Base-by-base conservation (phyloP, 2,797 vertebrate genomes). In the Rhincodon typus region DNA sequence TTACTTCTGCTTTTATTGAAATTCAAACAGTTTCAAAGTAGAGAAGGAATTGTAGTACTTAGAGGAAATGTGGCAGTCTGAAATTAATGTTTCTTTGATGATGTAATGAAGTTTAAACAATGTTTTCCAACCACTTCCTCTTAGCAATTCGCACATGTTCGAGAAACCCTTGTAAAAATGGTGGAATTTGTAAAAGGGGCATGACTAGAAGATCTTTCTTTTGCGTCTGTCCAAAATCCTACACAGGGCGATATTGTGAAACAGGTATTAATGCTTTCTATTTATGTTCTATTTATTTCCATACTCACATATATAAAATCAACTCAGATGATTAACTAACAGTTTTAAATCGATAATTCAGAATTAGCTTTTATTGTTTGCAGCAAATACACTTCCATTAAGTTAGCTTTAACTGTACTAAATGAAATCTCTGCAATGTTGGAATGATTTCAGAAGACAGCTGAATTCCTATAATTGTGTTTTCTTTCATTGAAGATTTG, bases 131-230 rank as follows among this genome's bases (percentile, higher is more conserved):
- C 2, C 42, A 34, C 77, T 27, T 53, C 30, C 50, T 95, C 70
- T 77, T 34, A 95, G 94, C 42, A 53, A 72, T 77, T 50, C 17
- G 2, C 46, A 34, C 46, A 1, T 95, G 94, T 21, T 57, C 94
- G 74, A 50, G 10, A 94, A 95, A 77, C 38, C 94, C 94, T n/a
- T 95, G 94, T n/a, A 77, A 57, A 95, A 95, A 95, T 77, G 94
- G 94, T 53, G 94, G 94, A 95, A 72, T 1, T 21, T 95, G 94
- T 70, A 77, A 2, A 21, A 30, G 0, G 15, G 94, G 94, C 70
- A 34, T 0, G 34, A 10, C 30, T 77, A 95, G 46, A 12, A 95
- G 94, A 34, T 34, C 46, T 50, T 95, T 74, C 2, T 4, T 0
- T 6, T 95, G 94, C 30, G 0, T 3, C 0, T 95, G 94, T 57